Evolutionary conservation across 2,888 invertebrate species (phyloP), one percentile per base, ranked within the genome.

Genomic region (Empis stercorea): DNA sequence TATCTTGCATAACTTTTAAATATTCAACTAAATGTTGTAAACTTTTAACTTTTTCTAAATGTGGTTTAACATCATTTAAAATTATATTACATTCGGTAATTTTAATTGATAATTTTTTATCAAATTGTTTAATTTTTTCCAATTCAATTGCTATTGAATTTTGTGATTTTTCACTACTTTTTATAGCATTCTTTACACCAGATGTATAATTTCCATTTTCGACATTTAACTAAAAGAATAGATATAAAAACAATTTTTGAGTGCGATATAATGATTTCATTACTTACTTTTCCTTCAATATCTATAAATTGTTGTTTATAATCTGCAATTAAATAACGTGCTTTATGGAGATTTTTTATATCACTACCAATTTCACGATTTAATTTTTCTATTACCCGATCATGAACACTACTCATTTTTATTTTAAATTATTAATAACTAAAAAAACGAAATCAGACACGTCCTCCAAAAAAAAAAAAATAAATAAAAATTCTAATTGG

Each of bases 1-100:
- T 75, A 58, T 76, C 76, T 59, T 81, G 77, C 54, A 85, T 73
- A 39, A 84, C 75, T 59, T 75, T 78, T 47, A 87, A 66, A 65
- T 88, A 88, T 38, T 76, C 75, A 30, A 76, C 62, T 10, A 76
- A 66, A 54, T 73, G 73, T 56, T 81, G 76, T 37, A 79, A 61
- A 30, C 71, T 68, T 42, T 72, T 67, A 41, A 80, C 70, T 56
- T 76, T 73, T 37, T 73, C 65, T 14, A 84, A 68, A 47, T 64
- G 60, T 16, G 57, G 58, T 1, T 58, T 50, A 1, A 61, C 58
- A 6, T 56, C 57, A 7, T 55, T 51, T 3, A 68, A 38, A 0
- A 60, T 57, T 3, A 57, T 55, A 16, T 57, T 59, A 13, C 76
- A 75, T 51, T 74, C 73, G 54, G 76, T 71, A 3, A 84, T 61